These are phyloP conservation scores for Arrhamphus sclerolepis DNA, from an alignment of 2,797 vertebrate species.

Conservation along the genomic window DNA sequence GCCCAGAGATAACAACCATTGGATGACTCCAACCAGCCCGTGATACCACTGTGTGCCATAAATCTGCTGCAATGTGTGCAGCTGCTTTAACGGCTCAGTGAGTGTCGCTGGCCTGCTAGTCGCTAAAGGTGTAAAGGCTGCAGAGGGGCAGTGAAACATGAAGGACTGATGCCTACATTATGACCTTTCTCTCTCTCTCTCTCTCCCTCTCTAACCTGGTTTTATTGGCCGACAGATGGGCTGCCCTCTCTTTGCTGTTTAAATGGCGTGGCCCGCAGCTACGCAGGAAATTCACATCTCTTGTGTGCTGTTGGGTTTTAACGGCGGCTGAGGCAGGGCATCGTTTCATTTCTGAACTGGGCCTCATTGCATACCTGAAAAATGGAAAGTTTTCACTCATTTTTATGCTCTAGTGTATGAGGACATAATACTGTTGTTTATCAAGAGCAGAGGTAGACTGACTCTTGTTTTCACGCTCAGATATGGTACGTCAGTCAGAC, in stretches of 20 bases:
- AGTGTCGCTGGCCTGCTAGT: conserved; percentile 26
- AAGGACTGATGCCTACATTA: conserved; percentile 51
- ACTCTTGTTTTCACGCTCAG: too few relatives aligned
- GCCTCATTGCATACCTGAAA: not conserved
- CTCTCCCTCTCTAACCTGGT: conserved; percentile 39
- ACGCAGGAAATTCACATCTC: conserved; percentile 60
- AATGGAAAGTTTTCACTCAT: too few relatives aligned
- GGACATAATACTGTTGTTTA: too few relatives aligned
- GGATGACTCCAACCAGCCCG: conserved; percentile 24
- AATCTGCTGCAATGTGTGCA: conserved; percentile 34
- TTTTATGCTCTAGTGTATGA: too few relatives aligned
- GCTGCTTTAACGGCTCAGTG: conserved; percentile 52
- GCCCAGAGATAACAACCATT: conserved; percentile 25
- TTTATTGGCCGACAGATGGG: conserved; percentile 74
- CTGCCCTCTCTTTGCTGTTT: conserved; percentile 58
- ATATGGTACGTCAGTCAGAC: too few relatives aligned
- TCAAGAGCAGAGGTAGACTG: too few relatives aligned
- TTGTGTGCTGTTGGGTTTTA: conserved; percentile 48
- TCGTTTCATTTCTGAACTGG: not conserved
- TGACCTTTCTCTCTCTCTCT: conserved; percentile 15
- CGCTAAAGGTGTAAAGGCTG: conserved; percentile 44
- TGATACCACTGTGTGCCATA: conserved; percentile 32
- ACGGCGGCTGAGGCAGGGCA: conserved; percentile 18
- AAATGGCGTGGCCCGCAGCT: conserved; percentile 58
- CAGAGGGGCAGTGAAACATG: conserved; percentile 60